phyloP scores from a whole-genome alignment of 2,113 vertebrate genomes.

The Sorex fumeus region DNA sequence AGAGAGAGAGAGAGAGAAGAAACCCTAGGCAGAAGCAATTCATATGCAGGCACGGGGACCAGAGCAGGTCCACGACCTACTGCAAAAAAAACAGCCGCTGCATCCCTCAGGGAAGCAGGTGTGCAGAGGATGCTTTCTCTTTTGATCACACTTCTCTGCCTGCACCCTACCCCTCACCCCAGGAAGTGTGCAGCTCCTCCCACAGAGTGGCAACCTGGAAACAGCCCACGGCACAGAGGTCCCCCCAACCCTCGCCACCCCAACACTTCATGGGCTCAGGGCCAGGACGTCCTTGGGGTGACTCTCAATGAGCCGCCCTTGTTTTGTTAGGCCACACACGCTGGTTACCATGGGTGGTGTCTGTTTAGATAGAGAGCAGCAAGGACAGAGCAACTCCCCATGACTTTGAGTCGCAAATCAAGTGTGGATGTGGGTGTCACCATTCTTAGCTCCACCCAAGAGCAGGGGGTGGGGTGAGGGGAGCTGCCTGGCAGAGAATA shows the following conservation, averaged over 20 bases:
- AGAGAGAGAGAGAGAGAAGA: too few relatives aligned
- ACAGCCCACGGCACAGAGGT: not conserved
- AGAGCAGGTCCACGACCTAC: too few relatives aligned
- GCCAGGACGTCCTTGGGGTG: not conserved
- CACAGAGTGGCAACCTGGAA: not conserved
- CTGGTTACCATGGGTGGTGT: conserved; percentile 59
- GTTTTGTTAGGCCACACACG: conserved; percentile 18
- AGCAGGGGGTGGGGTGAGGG: not conserved
- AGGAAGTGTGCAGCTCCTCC: not conserved
- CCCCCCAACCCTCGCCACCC: too few relatives aligned
- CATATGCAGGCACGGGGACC: too few relatives aligned
- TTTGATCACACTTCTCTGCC: too few relatives aligned
- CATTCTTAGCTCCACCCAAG: not conserved
- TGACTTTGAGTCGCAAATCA: not conserved
- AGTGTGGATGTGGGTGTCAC: not conserved
- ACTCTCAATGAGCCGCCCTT: not conserved
- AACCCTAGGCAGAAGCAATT: too few relatives aligned
- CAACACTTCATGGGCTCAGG: not conserved
- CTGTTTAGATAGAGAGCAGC: not conserved
- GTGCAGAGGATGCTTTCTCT: not conserved
- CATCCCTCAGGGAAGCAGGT: too few relatives aligned
- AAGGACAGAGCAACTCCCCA: not conserved
- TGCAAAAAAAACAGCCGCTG: too few relatives aligned
- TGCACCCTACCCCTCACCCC: not conserved
- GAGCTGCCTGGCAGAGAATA: not conserved